A percentile compares a stretch with the other conserved stretches of the same genome.
Evolutionary conservation across 2,888 invertebrate species (phyloP).

Genomic region (Liodrosophila aerea): DNA sequence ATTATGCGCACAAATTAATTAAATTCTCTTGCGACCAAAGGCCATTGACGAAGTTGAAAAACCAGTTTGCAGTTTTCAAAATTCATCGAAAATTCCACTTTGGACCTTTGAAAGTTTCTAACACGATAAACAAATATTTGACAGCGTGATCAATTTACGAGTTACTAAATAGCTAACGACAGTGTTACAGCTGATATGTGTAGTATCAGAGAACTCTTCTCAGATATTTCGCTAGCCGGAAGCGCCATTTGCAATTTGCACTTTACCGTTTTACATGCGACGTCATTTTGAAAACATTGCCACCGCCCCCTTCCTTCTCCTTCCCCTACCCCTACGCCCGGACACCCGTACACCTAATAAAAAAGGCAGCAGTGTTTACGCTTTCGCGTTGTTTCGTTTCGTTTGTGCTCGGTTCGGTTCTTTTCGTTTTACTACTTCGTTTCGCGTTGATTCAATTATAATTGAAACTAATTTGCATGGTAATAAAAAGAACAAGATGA

Average conservation of each 20-base stretch:
- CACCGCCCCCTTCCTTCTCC: slow-evolving; percentile 11
- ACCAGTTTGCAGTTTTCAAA: slow-evolving; percentile 51
- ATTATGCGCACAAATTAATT: slow-evolving; percentile 60
- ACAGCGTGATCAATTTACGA: no score
- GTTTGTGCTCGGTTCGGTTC: slow-evolving; percentile 60
- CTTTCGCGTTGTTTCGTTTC: slow-evolving; percentile 16
- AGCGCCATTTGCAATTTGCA: slow-evolving; percentile 59
- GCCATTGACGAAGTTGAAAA: slow-evolving; percentile 46
- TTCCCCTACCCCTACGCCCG: neutral
- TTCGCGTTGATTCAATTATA: slow-evolving; percentile 79
- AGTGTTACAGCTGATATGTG: no score
- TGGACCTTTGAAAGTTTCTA: slow-evolving; percentile 48
- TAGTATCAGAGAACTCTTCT: no score
- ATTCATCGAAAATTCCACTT: slow-evolving; percentile 19
- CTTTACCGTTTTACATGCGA: slow-evolving; percentile 34
- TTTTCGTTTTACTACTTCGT: slow-evolving; percentile 59
- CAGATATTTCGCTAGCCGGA: slow-evolving; percentile 42
- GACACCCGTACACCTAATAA: no score
- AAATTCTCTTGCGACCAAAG: slow-evolving; percentile 37
- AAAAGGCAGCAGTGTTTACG: slow-evolving; percentile 22
- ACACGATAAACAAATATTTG: slow-evolving; percentile 36
- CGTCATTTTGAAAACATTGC: slow-evolving; percentile 58
- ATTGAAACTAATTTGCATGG: slow-evolving; percentile 79
- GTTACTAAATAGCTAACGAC: no score
- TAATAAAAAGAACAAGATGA: slow-evolving; percentile 23